Percentiles rank a stretch among this genome's conserved stretches.
phyloP scores from a whole-genome alignment of 1,140 invertebrate species.

The Euura lappo region DNA sequence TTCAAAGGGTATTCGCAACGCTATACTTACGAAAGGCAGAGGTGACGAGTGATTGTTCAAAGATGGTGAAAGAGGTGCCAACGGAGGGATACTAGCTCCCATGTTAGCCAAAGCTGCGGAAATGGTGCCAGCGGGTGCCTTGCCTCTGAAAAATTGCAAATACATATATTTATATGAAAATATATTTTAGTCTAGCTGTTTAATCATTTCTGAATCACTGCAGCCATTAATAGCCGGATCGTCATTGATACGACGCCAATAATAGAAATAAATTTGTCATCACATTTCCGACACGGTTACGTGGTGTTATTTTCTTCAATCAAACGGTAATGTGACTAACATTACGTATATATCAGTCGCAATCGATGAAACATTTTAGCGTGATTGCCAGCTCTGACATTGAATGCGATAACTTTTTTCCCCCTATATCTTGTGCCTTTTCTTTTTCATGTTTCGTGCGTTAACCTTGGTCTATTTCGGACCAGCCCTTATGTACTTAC shows the following conservation, averaged over 20 bases:
- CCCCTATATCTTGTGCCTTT: not conserved
- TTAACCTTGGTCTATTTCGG: not conserved
- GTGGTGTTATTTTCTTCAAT: not conserved
- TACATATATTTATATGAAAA: not conserved
- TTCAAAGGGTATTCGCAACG: not conserved
- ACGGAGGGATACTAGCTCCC: conserved; percentile 46
- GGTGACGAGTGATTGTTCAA: conserved; percentile 54
- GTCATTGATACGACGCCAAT: not conserved
- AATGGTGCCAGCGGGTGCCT: conserved; percentile 69
- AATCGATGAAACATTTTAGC: not conserved
- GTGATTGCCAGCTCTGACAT: not conserved
- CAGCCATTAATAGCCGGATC: not conserved
- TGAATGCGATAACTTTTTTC: no score
- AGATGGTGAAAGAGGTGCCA: conserved; percentile 62
- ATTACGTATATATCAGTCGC: not conserved
- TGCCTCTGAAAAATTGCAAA: conserved; percentile 58
- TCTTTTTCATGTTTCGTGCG: not conserved
- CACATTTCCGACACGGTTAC: not conserved
- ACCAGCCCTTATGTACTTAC: conserved; percentile 65
- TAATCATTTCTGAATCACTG: not conserved
- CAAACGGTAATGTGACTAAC: not conserved
- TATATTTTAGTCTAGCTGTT: not conserved
- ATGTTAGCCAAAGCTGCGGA: conserved; percentile 67
- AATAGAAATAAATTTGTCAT: not conserved
- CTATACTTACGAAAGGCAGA: conserved; percentile 53